A percentile compares a stretch with the other conserved stretches of the same genome.
These are phyloP conservation scores for Poliocrania exsul DNA, from an alignment of 2,797 vertebrate genomes.

Conservation along the genomic window DNA sequence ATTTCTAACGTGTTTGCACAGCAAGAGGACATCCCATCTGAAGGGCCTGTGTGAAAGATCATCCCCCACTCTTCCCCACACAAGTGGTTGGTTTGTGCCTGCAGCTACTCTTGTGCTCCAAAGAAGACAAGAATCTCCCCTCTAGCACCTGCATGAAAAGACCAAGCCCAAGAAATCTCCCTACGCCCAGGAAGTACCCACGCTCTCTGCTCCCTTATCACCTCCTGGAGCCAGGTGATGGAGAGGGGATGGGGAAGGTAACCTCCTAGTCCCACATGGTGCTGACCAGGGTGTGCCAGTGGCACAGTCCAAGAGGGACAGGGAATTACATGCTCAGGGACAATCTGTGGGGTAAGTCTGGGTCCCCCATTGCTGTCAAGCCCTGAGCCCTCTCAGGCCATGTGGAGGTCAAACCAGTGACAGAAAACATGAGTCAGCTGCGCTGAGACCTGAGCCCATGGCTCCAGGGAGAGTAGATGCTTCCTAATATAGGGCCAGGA, in stretches of 20 bases:
- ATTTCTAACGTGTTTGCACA: neutral
- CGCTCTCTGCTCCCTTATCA: neutral
- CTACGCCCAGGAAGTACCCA: slow-evolving; percentile 7
- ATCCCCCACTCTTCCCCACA: slow-evolving; percentile 44
- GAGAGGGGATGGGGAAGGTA: neutral
- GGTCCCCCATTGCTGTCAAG: neutral
- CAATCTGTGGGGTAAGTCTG: neutral
- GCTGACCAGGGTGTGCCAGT: neutral
- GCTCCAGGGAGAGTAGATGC: neutral
- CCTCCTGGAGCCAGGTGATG: neutral
- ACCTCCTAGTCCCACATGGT: neutral
- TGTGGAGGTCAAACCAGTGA: accelerated
- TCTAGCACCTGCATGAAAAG: slow-evolving; percentile 14
- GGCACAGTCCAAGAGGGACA: neutral
- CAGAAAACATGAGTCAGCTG: neutral
- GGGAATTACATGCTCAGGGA: neutral
- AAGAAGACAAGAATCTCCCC: slow-evolving; percentile 51
- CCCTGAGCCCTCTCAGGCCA: neutral
- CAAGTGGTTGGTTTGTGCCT: slow-evolving; percentile 38
- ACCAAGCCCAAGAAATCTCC: neutral
- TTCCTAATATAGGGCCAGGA: neutral
- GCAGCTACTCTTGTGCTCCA: slow-evolving; percentile 2
- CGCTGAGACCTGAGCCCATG: neutral
- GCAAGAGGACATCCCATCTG: neutral
- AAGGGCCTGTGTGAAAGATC: slow-evolving; percentile 48